Conservation (phyloP, 2,113 vertebrate genomes). For the Cynocephalus volans region DNA sequence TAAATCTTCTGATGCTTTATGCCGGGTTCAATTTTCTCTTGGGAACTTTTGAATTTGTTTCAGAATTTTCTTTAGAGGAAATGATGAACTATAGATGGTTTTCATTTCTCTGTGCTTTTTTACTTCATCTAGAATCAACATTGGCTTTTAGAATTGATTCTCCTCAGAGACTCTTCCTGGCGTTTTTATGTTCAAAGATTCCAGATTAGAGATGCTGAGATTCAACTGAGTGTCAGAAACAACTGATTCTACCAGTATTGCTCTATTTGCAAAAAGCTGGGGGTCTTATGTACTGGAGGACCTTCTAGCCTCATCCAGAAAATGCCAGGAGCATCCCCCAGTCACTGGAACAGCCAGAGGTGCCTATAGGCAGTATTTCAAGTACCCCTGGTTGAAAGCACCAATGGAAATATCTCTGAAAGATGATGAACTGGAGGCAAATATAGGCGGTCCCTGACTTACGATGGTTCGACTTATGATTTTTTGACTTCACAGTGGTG, state of each 20-base stretch:
- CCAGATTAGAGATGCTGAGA: neutral
- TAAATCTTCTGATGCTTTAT: neutral
- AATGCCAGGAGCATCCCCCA: neutral
- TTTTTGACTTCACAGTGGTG: no score
- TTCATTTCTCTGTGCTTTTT: neutral
- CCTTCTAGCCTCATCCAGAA: slow-evolving; percentile 2
- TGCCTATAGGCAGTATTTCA: neutral
- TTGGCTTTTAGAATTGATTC: neutral
- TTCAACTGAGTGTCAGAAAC: neutral
- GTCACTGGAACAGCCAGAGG: neutral
- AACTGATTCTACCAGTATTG: neutral
- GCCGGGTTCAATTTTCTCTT: neutral
- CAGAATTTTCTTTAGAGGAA: neutral
- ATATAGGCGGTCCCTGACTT: no score
- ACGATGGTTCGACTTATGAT: no score
- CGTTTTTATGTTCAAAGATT: neutral
- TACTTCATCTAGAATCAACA: slow-evolving; percentile 1
- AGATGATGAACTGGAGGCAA: neutral
- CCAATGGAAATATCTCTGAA: neutral
- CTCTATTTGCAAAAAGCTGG: neutral
- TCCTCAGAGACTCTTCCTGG: neutral
- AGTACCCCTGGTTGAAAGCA: neutral
- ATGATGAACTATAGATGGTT: neutral
- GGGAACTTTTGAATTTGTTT: slow-evolving; percentile 6
- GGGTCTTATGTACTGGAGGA: neutral